phyloP scores from a whole-genome alignment of 2,113 vertebrate species.

The Eudyptes chrysolophus region DNA sequence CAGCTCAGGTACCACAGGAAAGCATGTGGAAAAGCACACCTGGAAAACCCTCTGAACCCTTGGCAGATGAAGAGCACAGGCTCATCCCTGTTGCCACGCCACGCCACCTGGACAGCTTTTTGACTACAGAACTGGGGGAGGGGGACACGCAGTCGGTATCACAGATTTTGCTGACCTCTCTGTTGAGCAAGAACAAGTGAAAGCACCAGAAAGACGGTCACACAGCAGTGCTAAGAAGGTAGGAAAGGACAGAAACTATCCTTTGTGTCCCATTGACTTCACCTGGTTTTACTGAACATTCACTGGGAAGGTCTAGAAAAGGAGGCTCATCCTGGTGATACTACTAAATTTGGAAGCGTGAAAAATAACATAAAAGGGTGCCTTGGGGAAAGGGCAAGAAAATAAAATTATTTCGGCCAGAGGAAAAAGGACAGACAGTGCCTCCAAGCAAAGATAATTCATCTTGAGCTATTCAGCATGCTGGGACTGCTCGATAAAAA shows the following conservation, averaged over 20 bases:
- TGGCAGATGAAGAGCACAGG: not conserved
- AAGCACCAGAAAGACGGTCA: not conserved
- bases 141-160: not conserved
- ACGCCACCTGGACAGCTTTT: not conserved
- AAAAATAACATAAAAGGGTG: not conserved
- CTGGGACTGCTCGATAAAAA: not conserved
- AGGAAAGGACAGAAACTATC: not conserved
- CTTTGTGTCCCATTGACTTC: not conserved
- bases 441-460: not conserved
- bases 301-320: not conserved
- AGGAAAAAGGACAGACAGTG: not conserved
- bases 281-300: not conserved
- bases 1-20: not conserved
- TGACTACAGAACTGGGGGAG: not conserved
- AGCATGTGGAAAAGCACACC: accelerated
- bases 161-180: not conserved
- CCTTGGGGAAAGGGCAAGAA: not conserved
- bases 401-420: not conserved
- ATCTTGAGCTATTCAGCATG: not conserved
- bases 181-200: not conserved
- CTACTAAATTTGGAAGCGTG: not conserved
- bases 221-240: not conserved
- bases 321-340: not conserved
- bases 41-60: not conserved
- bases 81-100: too few species aligned